phyloP scores from a whole-genome alignment of 1,140 invertebrate species.

The Meloidogyne hapla region DNA sequence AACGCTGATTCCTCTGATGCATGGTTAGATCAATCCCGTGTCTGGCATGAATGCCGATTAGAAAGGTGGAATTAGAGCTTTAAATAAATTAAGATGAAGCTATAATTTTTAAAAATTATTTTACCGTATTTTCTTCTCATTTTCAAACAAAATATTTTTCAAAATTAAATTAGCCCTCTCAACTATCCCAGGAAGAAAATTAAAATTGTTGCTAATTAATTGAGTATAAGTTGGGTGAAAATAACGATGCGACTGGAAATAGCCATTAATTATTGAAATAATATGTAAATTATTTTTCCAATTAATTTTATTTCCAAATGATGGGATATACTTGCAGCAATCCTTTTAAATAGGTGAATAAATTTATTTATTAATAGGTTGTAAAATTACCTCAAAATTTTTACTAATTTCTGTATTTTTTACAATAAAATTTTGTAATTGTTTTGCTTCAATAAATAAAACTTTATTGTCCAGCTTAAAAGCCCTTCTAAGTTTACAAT shows the following conservation, averaged over 20 bases:
- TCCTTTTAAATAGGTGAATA: background rate
- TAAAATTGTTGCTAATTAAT: slow-evolving; percentile 26
- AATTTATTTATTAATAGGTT: background rate
- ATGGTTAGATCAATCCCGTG: slow-evolving; percentile 45
- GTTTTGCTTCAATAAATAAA: slow-evolving; percentile 10
- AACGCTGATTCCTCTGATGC: slow-evolving; percentile 37
- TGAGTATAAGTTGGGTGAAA: slow-evolving; percentile 25
- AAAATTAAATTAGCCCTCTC: slow-evolving; percentile 12
- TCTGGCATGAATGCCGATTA: slow-evolving; percentile 44
- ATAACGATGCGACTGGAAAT: slow-evolving; percentile 47
- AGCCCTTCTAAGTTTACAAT: slow-evolving; percentile 41
- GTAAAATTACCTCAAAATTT: slow-evolving; percentile 12
- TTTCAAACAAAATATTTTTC: slow-evolving; percentile 2
- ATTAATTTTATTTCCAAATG: background rate
- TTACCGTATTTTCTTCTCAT: background rate
- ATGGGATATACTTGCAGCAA: slow-evolving; percentile 16
- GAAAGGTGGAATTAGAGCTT: background rate
- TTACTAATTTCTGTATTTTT: background rate
- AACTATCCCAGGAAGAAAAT: slow-evolving; percentile 28
- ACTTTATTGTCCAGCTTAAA: slow-evolving; percentile 17
- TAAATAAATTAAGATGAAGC: too few relatives aligned
- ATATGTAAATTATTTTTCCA: slow-evolving; percentile 19
- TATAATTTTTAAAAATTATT: too few relatives aligned
- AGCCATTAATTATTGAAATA: slow-evolving; percentile 37
- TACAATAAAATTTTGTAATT: background rate